A percentile compares a stretch with the other conserved stretches of the same genome.
Conservation (phyloP, 2,797 vertebrate species). For the Pseudotriccus pelzelni region DNA sequence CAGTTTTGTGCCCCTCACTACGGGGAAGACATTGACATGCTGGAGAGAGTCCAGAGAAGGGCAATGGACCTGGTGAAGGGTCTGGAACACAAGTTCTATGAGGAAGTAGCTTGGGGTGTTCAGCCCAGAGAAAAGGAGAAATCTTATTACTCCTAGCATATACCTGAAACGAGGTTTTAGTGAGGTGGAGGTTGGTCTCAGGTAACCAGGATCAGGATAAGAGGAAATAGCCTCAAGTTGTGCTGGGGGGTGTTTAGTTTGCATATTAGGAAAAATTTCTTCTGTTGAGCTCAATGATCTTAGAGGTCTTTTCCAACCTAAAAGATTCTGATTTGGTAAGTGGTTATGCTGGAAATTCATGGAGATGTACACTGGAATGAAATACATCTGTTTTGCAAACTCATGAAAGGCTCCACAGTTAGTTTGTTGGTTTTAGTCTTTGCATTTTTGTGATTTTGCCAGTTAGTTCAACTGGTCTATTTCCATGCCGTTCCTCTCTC, state of each 20-base stretch:
- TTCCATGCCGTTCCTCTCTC: background rate
- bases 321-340: background rate
- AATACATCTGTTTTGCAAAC: background rate
- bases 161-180: background rate
- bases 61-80: accelerated
- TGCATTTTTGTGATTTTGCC: background rate
- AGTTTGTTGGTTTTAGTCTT: background rate
- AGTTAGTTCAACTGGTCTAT: background rate
- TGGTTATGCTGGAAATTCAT: background rate
- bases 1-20: background rate
- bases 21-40: background rate
- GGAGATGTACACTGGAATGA: background rate
- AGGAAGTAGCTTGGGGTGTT: background rate
- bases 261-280: background rate
- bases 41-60: background rate
- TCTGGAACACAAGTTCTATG: background rate
- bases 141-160: background rate
- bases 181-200: no score
- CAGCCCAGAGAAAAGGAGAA: background rate
- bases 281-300: background rate
- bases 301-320: background rate
- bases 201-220: background rate
- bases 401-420: background rate
- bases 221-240: background rate
- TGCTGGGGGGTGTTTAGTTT: background rate